A percentile compares a stretch with the other conserved stretches of the same genome.
phyloP scores from a whole-genome alignment of 2,888 invertebrate species.

The Synergus gifuensis region DNA sequence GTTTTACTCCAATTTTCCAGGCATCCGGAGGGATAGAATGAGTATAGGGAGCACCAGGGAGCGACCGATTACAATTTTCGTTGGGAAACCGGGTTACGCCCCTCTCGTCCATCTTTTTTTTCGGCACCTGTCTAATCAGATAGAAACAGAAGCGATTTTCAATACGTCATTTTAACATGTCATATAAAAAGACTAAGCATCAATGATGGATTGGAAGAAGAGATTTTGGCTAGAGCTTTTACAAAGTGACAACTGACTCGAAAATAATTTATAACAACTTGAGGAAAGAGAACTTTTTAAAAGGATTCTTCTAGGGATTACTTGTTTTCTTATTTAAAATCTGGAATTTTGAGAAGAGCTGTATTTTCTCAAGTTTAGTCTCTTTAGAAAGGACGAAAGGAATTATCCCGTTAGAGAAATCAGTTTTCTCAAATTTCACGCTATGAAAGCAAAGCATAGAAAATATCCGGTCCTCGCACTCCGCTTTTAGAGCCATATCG shows the following conservation, averaged over 20 bases:
- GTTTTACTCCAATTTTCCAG: slow-evolving; percentile 60
- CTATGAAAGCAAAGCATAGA: slow-evolving; percentile 9
- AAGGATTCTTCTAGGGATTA: not conserved
- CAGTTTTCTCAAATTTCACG: slow-evolving; percentile 31
- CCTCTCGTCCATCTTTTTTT: slow-evolving; percentile 33
- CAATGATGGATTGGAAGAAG: not conserved
- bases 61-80: slow-evolving; percentile 21
- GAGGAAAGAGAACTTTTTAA: not conserved
- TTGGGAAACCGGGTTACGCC: slow-evolving; percentile 57
- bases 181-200: not conserved
- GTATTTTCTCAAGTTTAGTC: not conserved
- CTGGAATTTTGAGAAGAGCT: too few relatives aligned
- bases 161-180: slow-evolving; percentile 2
- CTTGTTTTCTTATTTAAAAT: not conserved
- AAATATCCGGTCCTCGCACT: slow-evolving; percentile 24
- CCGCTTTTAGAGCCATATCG: slow-evolving; percentile 15
- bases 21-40: slow-evolving; percentile 6
- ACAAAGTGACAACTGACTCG: not conserved
- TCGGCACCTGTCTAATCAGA: slow-evolving; percentile 41
- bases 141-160: slow-evolving; percentile 12
- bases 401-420: slow-evolving; percentile 7
- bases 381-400: not conserved
- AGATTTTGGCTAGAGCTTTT: not conserved
- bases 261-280: not conserved
- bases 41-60: slow-evolving; percentile 36